Base-by-base conservation (phyloP, 2,797 vertebrate genomes). In the Crypturellus tataupa region DNA sequence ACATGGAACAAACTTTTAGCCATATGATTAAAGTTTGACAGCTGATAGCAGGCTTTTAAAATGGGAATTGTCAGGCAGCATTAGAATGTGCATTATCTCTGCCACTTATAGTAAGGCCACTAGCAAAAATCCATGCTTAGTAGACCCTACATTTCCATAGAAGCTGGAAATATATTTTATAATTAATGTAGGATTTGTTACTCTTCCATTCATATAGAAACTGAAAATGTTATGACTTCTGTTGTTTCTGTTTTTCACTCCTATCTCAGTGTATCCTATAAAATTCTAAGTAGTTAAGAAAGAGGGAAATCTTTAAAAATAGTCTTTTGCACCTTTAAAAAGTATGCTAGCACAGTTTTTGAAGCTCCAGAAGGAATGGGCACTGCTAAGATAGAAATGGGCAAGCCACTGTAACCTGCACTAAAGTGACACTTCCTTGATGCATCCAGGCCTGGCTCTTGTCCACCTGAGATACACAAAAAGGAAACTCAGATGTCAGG, bases 41-140 rank as follows among this genome's bases (percentile, higher is more conserved):
- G 56, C 13, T 29, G 56, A 94, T 91, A 84, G 20, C 35, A 86
- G 31, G n/a, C 67, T 95, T 94, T 95, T 83, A 84, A 60, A 60
- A 31, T 55, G 37, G 31, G 53, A 75, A 44, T 19, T 92, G 40
- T 82, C 82, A 69, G 53, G 62, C 40, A 65, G 37, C 84, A 77
- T 78, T 78, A 78, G 65, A 81, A 78, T 64, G 64, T 1, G 3
- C 5, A 4, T 80, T 91, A 87, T 82, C 6, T 0, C 68, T 86
- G 71, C 64, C 88, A 42, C 82, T 90, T 77, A 20, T 20, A 82
- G 55, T 59, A 59, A 80, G 12, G 62, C 68, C 79, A 80, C 89
- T 93, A 90, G 81, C 49, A 92, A 90, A 87, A 90, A 87, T 78
- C 71, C n/a, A 68, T 33, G 53, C 25, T 88, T 87, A 85, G 69